A percentile compares a stretch with the other conserved stretches of the same genome.
phyloP scores from a whole-genome alignment of 1,140 invertebrate genomes.

The Scaptomyza pallida region DNA sequence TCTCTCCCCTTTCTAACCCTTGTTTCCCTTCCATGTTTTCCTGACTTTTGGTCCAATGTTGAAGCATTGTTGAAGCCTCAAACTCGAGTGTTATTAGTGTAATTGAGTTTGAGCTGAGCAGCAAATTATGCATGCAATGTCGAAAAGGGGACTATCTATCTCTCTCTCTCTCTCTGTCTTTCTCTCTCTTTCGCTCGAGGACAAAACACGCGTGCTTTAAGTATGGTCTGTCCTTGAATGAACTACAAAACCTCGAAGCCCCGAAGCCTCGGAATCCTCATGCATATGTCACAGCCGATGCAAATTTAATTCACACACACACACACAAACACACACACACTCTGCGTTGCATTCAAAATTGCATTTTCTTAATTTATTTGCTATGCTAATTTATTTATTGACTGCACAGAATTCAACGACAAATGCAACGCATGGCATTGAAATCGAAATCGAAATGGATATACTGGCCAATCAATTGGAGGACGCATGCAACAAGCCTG shows the following conservation, averaged over 20 bases:
- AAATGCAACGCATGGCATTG: constrained; percentile 7
- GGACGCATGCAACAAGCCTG: constrained; percentile 20
- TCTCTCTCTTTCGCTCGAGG: no score
- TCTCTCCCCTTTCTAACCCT: background rate
- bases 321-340: no score
- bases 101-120: constrained; percentile 42
- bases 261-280: no score
- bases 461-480: constrained; percentile 6
- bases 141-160: background rate
- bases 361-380: constrained; percentile 82
- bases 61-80: constrained; percentile 12
- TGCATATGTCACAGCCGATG: constrained; percentile 23
- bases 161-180: no score
- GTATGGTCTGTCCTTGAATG: constrained; percentile 1
- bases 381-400: constrained; percentile 81
- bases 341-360: constrained; percentile 44
- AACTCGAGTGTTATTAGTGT: constrained; percentile 50
- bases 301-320: constrained; percentile 22
- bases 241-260: no score
- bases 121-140: constrained; percentile 49
- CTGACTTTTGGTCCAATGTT: background rate
- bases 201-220: background rate
- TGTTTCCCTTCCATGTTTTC: no score
- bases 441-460: background rate
- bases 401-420: constrained; percentile 46